Conservation (phyloP, 2,113 vertebrate genomes). For the Tragelaphus buxtoni region DNA sequence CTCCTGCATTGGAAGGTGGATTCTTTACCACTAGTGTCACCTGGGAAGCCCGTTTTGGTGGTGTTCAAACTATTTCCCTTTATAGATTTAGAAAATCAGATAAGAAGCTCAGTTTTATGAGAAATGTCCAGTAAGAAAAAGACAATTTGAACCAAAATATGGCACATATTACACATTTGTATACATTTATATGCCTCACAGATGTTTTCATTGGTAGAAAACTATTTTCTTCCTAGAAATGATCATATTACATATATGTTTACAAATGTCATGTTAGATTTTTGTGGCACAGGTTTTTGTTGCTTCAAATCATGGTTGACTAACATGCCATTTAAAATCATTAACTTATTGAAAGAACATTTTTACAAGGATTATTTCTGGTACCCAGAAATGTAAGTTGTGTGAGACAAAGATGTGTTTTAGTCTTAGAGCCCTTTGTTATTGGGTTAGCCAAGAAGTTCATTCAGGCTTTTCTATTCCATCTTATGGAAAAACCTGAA, state of each 20-base stretch:
- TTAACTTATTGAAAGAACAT: not conserved
- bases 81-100: not conserved
- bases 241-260: not conserved
- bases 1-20: not conserved
- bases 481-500: not conserved
- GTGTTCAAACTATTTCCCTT: not conserved
- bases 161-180: not conserved
- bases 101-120: not conserved
- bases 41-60: not conserved
- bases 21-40: not conserved
- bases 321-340: not conserved
- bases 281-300: not conserved
- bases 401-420: not conserved
- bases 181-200: not conserved
- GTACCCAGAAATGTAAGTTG: not conserved
- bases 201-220: not conserved
- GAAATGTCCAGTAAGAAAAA: not conserved
- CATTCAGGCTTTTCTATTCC: not conserved
- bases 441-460: not conserved
- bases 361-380: not conserved
- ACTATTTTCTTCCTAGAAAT: not conserved
- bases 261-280: not conserved
- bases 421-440: not conserved
- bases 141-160: not conserved
- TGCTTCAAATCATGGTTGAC: not conserved